phyloP scores from a whole-genome alignment of 1,140 invertebrate genomes.

The Achatina immaculata region DNA sequence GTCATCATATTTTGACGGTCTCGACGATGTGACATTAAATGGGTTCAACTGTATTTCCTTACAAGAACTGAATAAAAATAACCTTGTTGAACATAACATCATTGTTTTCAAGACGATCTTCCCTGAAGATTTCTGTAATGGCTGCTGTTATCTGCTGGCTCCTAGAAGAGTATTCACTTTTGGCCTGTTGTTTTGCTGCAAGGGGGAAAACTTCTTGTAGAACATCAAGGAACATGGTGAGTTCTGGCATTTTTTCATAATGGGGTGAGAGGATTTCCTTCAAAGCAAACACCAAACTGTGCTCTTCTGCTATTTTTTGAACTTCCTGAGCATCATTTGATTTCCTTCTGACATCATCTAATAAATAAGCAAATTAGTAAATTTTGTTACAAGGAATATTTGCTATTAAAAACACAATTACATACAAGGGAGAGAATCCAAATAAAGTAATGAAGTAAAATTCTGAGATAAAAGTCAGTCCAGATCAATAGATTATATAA shows the following conservation, averaged over 20 bases:
- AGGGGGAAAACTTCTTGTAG: conserved; percentile 64
- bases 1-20: no score
- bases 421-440: no score
- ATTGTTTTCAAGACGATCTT: conserved; percentile 57
- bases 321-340: conserved; percentile 26
- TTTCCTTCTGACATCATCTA: conserved; percentile 28
- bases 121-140: conserved; percentile 63
- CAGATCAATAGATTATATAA: no score
- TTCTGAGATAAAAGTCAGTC: no score
- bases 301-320: conserved; percentile 53
- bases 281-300: conserved; percentile 59
- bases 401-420: no score
- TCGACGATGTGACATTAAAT: no score
- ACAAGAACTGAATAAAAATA: background rate
- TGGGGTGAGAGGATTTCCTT: conserved; percentile 49
- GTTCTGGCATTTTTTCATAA: conserved; percentile 54
- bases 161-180: conserved; percentile 34
- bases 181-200: conserved; percentile 41
- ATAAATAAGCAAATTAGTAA: background rate
- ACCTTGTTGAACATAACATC: conserved; percentile 62
- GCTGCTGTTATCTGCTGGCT: conserved; percentile 54
- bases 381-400: no score
- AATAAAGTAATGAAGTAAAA: no score
- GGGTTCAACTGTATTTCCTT: background rate
- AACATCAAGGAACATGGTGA: conserved; percentile 46